Evolutionary conservation across 2,888 invertebrate species (phyloP), one percentile per base, ranked within the genome.

Genomic region (Encarsia formosa): DNA sequence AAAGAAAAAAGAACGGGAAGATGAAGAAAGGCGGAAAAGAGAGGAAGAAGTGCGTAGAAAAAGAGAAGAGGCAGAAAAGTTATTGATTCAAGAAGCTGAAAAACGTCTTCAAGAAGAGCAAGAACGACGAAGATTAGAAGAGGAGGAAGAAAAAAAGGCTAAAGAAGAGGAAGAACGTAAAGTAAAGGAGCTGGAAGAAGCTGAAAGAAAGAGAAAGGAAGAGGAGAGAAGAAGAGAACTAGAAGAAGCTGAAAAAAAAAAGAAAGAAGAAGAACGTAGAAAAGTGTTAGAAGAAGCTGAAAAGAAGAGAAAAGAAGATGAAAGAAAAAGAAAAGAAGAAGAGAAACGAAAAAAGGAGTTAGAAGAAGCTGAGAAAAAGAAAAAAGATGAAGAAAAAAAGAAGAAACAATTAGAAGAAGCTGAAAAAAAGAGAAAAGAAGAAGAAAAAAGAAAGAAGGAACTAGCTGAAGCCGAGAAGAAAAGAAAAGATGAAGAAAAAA

Each of bases 1-100:
- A 39, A 18, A 32, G 39, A 43, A 23, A 43, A 49, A 20, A 23
- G 23, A 20, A 41, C 26, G 40, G 16, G 39, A 48, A 22, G 32
- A 23, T 18, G 49, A 49, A 16, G 42, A 35, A n/a, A 31, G 3
- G 24, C 18, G 26, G 1, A 35, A 38, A 15, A 22, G 15, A 18
- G 45, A 45, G 18, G 43, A 37, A n/a, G 37, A 26, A 8, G 42
- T 40, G 11, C 35, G 43, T 13, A 11, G 11, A 8, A 26, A 29
- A 18, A 46, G 9, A 15, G 39, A 54, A 15, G 43, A 46, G 39
- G 45, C 37, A 11, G 47, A 42, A 23, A 19, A 16, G 3, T 13
- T 19, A n/a, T 3, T 18, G 4, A 50, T 32, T 39, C 43, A 46
- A 13, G 45, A 42, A 15, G 35, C 37, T 2, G 48, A 49, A 5